Base-by-base conservation (phyloP, 92 coral and sea anemone genomes). In the Blastomussa wellsi region DNA sequence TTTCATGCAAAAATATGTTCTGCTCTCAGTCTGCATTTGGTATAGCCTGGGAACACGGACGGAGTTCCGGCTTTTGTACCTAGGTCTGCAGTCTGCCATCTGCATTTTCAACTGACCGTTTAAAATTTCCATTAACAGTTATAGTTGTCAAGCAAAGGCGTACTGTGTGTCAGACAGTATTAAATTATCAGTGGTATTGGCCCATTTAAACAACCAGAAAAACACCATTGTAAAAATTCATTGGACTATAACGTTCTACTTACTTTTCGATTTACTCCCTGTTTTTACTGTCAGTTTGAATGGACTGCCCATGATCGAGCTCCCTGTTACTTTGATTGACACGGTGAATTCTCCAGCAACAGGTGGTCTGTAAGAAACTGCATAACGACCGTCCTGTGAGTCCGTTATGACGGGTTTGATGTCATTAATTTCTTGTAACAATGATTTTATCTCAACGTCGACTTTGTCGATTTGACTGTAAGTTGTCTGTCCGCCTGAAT, bases 401-500 rank as follows among this genome's bases (percentile, higher is more conserved):
- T 41, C 31, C 59, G 1, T 37, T 16, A 39, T 2, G 33, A 26
- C 60, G 38, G 55, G 28, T 35, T 26, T 29, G n/a, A n/a, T 13
- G 39, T n/a, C 37, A 7, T 38, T n/a, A 20, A 1, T 11, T 12
- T 26, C 11, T 8, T 15, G 15, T 29, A 33, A 41, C 59, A 12
- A 0, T 4, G 62, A 79, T 7, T 26, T 79, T 39, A 82, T 71
- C 24, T 72, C 10, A 28, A 47, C 69, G 12, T 17, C 22, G 12
- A 82, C 31, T 19, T 72, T 31, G 31, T 82, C 86, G 2, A 70
- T 51, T n/a, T 71, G 70, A n/a, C 86, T 33, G 78, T 82, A 71
- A 57, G 70, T 70, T 22, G n/a, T 36, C 65, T 24, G 29, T 1
- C 79, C 79, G 22, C 7, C 7, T 9, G 86, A 49, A 52, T 82